Evolutionary conservation across 2,888 invertebrate genomes (phyloP).

Genomic region (Bombylius major): DNA sequence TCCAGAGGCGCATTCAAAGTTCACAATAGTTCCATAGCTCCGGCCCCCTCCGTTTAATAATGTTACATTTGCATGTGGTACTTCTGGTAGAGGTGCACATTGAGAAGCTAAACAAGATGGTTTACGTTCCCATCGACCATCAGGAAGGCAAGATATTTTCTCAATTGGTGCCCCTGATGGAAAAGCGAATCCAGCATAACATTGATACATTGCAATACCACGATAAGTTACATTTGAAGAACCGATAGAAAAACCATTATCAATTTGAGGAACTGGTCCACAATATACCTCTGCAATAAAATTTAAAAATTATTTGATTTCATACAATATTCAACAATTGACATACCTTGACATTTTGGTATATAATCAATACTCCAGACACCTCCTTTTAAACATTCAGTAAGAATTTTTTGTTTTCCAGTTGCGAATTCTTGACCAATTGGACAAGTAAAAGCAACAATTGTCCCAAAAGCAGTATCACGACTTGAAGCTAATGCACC

Average conservation of each 20-base stretch:
- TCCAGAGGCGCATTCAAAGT: slow-evolving; percentile 85
- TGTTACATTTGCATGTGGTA: slow-evolving; percentile 74
- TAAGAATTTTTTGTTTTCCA: slow-evolving; percentile 69
- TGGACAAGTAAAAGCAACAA: slow-evolving; percentile 82
- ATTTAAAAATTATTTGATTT: background rate
- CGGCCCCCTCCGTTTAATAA: slow-evolving; percentile 81
- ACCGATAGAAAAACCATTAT: slow-evolving; percentile 92
- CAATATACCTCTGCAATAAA: slow-evolving; percentile 68
- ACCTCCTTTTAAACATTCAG: slow-evolving; percentile 78
- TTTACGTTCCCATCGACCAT: slow-evolving; percentile 85
- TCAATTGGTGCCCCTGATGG: slow-evolving; percentile 77
- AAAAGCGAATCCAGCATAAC: slow-evolving; percentile 92
- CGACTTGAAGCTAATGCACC: slow-evolving; percentile 83
- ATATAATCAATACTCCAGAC: slow-evolving; percentile 88
- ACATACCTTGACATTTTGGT: slow-evolving; percentile 77
- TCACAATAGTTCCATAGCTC: slow-evolving; percentile 85
- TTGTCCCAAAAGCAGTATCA: slow-evolving; percentile 83
- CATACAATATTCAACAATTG: background rate
- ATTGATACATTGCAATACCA: slow-evolving; percentile 89
- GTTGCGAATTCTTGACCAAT: slow-evolving; percentile 89
- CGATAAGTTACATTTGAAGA: slow-evolving; percentile 91
- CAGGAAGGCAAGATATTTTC: slow-evolving; percentile 76
- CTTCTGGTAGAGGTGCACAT: slow-evolving; percentile 75
- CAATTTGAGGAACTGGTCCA: slow-evolving; percentile 94
- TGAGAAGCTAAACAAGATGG: slow-evolving; percentile 87